phyloP scores from a whole-genome alignment of 2,888 invertebrate species.

The Lycocerus yunnanus region DNA sequence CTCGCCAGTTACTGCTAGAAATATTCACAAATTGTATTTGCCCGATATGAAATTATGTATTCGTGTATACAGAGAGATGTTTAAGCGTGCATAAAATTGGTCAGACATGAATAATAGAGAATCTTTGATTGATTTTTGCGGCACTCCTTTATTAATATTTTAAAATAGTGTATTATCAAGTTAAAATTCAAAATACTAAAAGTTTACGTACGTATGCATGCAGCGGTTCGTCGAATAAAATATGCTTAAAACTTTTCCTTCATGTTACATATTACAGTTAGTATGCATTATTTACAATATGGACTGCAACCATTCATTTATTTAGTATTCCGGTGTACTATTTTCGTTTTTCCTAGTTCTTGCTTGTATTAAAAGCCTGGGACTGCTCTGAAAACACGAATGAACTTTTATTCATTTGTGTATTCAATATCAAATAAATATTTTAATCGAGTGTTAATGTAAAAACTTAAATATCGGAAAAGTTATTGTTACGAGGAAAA shows the following conservation, averaged over 20 bases:
- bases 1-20: neutral
- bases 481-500: too few relatives aligned
- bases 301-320: neutral
- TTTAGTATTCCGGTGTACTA: neutral
- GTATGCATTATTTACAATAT: neutral
- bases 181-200: neutral
- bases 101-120: neutral
- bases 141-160: neutral
- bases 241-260: neutral
- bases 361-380: neutral
- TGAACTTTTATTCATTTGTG: neutral
- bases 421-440: neutral
- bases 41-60: neutral
- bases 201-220: neutral
- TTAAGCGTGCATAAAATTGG: neutral
- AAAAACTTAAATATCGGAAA: too few relatives aligned
- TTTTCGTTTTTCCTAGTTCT: neutral
- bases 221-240: neutral
- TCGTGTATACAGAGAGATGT: neutral
- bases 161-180: neutral
- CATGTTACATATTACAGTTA: neutral
- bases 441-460: too few relatives aligned
- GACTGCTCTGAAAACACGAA: neutral
- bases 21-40: neutral
- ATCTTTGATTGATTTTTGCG: neutral